Evolutionary conservation across 2,888 invertebrate species (phyloP).

Genomic region (Ornithoptera priamus): DNA sequence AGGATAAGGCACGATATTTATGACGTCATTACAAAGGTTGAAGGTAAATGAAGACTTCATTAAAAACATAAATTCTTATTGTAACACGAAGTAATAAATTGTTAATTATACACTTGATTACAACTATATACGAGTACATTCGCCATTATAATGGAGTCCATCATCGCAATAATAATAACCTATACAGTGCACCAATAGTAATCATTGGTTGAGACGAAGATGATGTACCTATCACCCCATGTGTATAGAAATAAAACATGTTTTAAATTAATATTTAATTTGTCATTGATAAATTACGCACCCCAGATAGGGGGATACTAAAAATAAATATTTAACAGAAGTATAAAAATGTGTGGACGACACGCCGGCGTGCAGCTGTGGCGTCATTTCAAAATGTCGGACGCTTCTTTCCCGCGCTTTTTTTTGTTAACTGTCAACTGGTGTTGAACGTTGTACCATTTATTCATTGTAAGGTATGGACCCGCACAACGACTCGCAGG

Average conservation of each 20-base stretch:
- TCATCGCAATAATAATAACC: background rate
- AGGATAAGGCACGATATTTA: constrained; percentile 18
- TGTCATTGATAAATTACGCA: background rate
- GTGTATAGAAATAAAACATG: background rate
- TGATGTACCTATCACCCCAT: no score
- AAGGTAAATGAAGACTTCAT: constrained; percentile 13
- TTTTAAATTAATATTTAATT: background rate
- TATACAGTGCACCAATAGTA: no score
- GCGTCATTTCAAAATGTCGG: background rate
- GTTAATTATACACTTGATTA: background rate
- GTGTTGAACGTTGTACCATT: no score
- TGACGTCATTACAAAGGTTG: constrained; percentile 9
- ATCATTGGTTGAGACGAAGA: no score
- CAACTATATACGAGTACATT: background rate
- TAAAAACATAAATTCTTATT: background rate
- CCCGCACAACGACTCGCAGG: background rate
- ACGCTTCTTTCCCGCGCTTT: background rate
- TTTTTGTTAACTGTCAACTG: background rate
- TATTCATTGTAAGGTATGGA: background rate
- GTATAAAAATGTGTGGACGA: background rate
- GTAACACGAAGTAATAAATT: background rate
- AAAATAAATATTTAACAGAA: background rate
- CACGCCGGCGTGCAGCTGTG: background rate
- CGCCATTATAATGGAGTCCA: background rate
- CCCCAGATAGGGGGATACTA: background rate